Evolutionary conservation across 2,888 invertebrate genomes (phyloP).

Genomic region (Sisyra terminalis): DNA sequence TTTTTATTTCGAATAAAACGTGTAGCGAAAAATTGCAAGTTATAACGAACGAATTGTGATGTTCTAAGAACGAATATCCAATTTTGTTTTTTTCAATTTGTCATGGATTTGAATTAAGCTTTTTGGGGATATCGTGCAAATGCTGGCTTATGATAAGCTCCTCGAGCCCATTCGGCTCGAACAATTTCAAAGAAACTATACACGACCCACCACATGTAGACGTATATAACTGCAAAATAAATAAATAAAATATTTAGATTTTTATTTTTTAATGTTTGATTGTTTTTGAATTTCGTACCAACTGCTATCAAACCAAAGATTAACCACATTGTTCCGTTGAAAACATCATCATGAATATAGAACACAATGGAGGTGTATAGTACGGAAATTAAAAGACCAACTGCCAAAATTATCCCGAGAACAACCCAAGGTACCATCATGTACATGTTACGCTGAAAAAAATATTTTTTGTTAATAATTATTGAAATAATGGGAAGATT

Average conservation of each 20-base stretch:
- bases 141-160: conserved; percentile 58
- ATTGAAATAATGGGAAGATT: not conserved
- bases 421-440: conserved; percentile 76
- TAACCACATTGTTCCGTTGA: conserved; percentile 41
- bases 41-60: too few species aligned
- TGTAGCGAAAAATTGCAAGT: too few species aligned
- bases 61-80: too few species aligned
- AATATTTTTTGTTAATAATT: conserved; percentile 1
- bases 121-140: conserved; percentile 30
- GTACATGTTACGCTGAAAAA: conserved; percentile 57
- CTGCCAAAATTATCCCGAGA: conserved; percentile 60
- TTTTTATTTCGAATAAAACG: too few species aligned
- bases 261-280: not conserved
- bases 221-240: conserved; percentile 47
- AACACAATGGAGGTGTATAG: conserved; percentile 62
- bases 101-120: conserved; percentile 10
- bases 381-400: conserved; percentile 61
- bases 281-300: conserved; percentile 29
- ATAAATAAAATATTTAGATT: conserved; percentile 1
- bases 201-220: conserved; percentile 71
- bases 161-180: conserved; percentile 49
- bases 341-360: conserved; percentile 41
- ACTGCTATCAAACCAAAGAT: conserved; percentile 41
- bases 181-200: conserved; percentile 66
- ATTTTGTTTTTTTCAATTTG: too few species aligned